Evolutionary conservation across 2,888 invertebrate genomes (phyloP), one percentile per base, ranked within the genome.

Genomic region (Sarcophaga rosellei): DNA sequence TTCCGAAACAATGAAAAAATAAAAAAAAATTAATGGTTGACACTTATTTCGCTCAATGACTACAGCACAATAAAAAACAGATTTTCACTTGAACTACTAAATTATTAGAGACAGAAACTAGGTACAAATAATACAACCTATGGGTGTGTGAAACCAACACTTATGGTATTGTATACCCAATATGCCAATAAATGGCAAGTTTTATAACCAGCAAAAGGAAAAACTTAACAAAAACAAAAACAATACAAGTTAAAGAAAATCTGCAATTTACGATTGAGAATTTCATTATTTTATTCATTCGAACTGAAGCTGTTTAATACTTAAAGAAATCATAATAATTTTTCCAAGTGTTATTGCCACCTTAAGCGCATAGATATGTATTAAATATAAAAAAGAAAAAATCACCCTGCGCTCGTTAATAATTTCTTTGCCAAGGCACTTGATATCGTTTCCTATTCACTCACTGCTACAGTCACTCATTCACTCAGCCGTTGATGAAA

Each of bases 181-280:
- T 17, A 17, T 53, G 17, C 53, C 12, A 53, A 53, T 53, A 17
- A 53, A 53, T 53, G 53, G 15, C 53, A 53, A 15, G 0, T 15
- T 47, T 53, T 53, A 53, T 53, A 15, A 53, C 12, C 47, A 17
- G 17, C 17, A 15, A 53, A 10, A n/a, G 35, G 8, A 0, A 10
- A 35, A 35, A 53, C 12, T 15, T 15, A 17, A 15, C 53, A 53
- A 53, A 53, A 53, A 12, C 15, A 15, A 17, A 5, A 5, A 15
- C 10, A 15, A n/a, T n/a, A n/a, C n/a, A n/a, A n/a, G 4, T 15
- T 53, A 81, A 76, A 57, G 23, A 45, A 75, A 59, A 69, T 74
- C 57, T 78, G 78, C 68, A 84, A 69, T 84, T 78, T 84, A 74
- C 68, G 78, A 74, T 47, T 15, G 47, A 63, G 57, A 63, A 62